Conservation (phyloP, 2,888 invertebrate genomes). For the Pinctada fucata region DNA sequence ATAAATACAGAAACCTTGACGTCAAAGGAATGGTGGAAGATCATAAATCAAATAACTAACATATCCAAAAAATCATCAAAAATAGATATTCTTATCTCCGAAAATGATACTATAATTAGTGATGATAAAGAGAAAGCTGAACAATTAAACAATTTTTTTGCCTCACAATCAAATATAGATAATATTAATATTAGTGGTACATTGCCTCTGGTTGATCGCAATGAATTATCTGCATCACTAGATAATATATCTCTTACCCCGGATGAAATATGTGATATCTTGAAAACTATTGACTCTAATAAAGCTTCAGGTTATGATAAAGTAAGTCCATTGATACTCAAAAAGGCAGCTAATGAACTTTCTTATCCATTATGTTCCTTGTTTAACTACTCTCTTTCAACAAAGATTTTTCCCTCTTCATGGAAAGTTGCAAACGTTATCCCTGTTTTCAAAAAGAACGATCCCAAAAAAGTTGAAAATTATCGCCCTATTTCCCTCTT, state of each 20-base stretch:
- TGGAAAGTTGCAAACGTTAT: not conserved
- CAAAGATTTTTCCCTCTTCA: not conserved
- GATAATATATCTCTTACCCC: not conserved
- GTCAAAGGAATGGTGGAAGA: conserved; percentile 3
- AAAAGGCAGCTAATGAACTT: not conserved
- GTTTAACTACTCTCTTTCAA: not conserved
- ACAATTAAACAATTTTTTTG: conserved; percentile 1
- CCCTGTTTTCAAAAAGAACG: not conserved
- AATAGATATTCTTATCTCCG: not conserved
- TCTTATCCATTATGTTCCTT: not conserved
- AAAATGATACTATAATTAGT: not conserved
- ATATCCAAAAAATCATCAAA: not conserved
- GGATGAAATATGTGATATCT: not conserved
- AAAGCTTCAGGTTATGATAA: conserved; percentile 4
- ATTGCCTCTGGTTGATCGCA: not conserved
- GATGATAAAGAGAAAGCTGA: conserved; percentile 6
- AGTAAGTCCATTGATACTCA: conserved; percentile 3
- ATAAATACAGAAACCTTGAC: not conserved
- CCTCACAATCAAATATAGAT: not conserved
- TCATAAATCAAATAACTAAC: not conserved
- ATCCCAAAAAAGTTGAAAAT: not conserved
- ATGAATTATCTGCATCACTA: not conserved
- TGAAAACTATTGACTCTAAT: not conserved
- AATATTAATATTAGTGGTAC: not conserved
- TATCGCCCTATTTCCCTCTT: conserved; percentile 2